Base-by-base conservation (phyloP, 2,113 vertebrate genomes). In the Rhabdomys dilectus region DNA sequence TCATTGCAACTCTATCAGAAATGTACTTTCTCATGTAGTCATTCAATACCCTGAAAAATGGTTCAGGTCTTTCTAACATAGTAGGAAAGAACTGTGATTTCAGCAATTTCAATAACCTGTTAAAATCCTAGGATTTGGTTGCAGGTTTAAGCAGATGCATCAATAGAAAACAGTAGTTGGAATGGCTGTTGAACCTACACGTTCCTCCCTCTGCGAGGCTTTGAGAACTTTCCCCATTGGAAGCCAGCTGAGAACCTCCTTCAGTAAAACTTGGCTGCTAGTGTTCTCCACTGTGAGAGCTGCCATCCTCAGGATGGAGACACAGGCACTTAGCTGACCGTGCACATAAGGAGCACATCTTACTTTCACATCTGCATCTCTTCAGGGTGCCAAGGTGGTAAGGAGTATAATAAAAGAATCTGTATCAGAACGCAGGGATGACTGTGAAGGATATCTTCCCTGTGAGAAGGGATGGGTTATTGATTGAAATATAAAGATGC, bases 131-230 rank as follows among this genome's bases (percentile, higher is more conserved):
- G 51, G 60, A 60, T 76, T 73, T 66, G 80, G 17, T 1, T n/a
- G 39, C 4, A 88, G 21, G 34, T 82, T 51, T 66, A 87, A 97
- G 62, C 16, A 88, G 34, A 51, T 53, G 51, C 42, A 58, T 94
- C 75, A 90, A 90, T 88, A 88, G 73, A 42, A 86, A 90, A 90
- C 88, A 39, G 9, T 29, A 84, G 36, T 77, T 39, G 70, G 19
- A 75, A 53, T 89, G 34, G 89, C 19, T 15, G 0, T 80, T 22
- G 81, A 56, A 68, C 80, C 39, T 89, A 15, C 15, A 0, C 36
- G 81, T 39, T 36, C 31, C 21, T 34, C 29, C 31, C 3, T 96
- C 39, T 77, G 15, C 42, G 42, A 88, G 48, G 5, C 51, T 66
- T 15, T 86, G 77, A 48, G 42, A 68, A 16, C 62, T 24, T 90